Base-by-base conservation (phyloP, 1,140 invertebrate genomes). In the Orchestia grillus region DNA sequence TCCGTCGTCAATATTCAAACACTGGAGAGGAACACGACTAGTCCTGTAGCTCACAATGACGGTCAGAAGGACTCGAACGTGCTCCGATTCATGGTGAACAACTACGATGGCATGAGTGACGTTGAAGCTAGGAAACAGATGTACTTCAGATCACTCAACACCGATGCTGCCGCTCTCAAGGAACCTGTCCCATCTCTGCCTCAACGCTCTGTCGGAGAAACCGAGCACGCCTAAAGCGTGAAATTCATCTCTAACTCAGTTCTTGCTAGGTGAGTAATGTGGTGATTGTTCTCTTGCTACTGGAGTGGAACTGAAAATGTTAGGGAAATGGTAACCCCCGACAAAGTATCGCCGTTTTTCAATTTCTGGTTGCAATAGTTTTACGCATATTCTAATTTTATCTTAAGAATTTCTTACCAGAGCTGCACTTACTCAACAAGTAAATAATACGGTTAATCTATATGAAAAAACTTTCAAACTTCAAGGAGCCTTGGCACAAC, bases 51-150 rank as follows among this genome's bases (percentile, higher is more conserved):
- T 45, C 92, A 47, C 44, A 94, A 94, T 15, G 43, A 44, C 19
- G 16, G 40, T 19, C 1, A 94, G 4, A 94, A 94, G 44, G 44
- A 94, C 28, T 44, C 92, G 11, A 94, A n/a, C 44, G 92, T 45
- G 92, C 44, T 94, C 40, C 92, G 92, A 15, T 94, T 44, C 44
- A 45, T 94, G 41, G 92, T 45, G 23, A 94, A 94, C 92, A 94
- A 94, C 44, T 4, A 94, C 43, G 92, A 94, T 11, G 92, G 8
- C 36, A 47, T 47, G 44, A 94, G 92, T 40, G 92, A 45, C 40
- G 47, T 94, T 40, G 92, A 94, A 19, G 44, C 92, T 4, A 44
- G 92, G 0, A 94, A 94, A 94, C 92, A 94, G 36, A 94, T 94
- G 92, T 94, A 94, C 92, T 94, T 94, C 44, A 45, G 40, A 45